Percentiles rank a stretch among this genome's conserved stretches.
phyloP scores from a whole-genome alignment of 2,113 vertebrate genomes.

The Tyrannus savana region DNA sequence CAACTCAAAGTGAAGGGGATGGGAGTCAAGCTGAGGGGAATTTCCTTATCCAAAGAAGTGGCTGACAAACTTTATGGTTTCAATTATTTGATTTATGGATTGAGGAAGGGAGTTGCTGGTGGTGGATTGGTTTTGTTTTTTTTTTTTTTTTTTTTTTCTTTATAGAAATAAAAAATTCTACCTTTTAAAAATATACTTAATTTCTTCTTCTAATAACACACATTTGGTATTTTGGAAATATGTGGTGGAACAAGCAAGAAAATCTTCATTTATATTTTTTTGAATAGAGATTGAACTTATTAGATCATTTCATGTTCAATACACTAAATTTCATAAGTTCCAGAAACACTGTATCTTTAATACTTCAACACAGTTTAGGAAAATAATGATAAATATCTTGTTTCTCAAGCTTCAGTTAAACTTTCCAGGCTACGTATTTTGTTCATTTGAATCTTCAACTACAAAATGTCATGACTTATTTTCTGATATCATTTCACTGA shows the following conservation, averaged over 20 bases:
- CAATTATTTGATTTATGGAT: not conserved
- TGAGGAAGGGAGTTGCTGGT: fast-evolving
- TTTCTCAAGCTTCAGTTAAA: not conserved
- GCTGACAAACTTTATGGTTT: not conserved
- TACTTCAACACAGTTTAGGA: not conserved
- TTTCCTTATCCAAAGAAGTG: not conserved
- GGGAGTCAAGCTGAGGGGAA: fast-evolving
- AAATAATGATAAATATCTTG: not conserved
- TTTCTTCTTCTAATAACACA: not conserved
- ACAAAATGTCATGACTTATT: not conserved
- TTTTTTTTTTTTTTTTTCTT: not conserved
- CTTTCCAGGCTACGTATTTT: not conserved
- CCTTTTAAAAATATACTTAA: not conserved
- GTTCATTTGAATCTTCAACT: not conserved
- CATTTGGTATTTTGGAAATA: not conserved
- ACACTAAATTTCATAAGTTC: not conserved
- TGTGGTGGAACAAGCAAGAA: not conserved
- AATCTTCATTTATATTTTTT: not conserved
- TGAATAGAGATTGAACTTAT: not conserved
- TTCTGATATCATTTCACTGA: not conserved
- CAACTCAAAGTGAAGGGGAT: not conserved
- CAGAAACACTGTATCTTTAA: not conserved
- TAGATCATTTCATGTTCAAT: not conserved
- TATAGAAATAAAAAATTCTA: not conserved
- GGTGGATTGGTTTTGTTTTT: not conserved